Evolutionary conservation across 2,113 vertebrate genomes (phyloP).

Genomic region (Athene noctua): DNA sequence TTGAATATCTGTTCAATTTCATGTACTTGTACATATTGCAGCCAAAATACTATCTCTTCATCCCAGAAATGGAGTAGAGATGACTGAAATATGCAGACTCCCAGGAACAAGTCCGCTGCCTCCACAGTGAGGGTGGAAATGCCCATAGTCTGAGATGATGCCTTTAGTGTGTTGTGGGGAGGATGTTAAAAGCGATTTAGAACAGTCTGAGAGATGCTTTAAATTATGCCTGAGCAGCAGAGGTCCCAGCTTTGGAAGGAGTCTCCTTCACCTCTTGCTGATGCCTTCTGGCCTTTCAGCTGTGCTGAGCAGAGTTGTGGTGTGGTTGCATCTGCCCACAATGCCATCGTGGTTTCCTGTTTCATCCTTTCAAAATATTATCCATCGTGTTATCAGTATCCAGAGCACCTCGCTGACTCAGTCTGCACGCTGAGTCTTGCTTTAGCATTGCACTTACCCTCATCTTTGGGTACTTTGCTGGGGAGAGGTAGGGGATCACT

Average conservation of each 20-base stretch:
- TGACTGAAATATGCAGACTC: background rate
- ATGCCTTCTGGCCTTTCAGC: background rate
- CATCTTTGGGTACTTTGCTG: background rate
- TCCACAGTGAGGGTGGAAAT: background rate
- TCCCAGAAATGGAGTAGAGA: background rate
- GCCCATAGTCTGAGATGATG: background rate
- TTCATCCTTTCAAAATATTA: background rate
- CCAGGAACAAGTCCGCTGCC: background rate
- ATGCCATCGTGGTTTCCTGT: background rate
- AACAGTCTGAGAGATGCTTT: background rate
- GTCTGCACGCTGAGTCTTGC: background rate
- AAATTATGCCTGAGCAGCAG: background rate
- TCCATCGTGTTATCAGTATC: background rate
- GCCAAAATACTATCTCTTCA: background rate
- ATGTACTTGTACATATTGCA: background rate
- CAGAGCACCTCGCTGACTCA: background rate
- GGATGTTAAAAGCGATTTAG: background rate
- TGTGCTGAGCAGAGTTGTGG: background rate
- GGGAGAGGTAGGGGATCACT: background rate
- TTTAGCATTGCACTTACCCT: background rate
- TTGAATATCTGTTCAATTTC: background rate
- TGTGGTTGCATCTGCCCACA: background rate
- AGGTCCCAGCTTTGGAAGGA: background rate
- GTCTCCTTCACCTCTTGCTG: background rate
- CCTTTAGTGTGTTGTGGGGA: background rate